A percentile compares a stretch with the other conserved stretches of the same genome.
These are phyloP conservation scores for Apamea epomidion DNA, from an alignment of 2,888 invertebrate species.

Conservation along the genomic window DNA sequence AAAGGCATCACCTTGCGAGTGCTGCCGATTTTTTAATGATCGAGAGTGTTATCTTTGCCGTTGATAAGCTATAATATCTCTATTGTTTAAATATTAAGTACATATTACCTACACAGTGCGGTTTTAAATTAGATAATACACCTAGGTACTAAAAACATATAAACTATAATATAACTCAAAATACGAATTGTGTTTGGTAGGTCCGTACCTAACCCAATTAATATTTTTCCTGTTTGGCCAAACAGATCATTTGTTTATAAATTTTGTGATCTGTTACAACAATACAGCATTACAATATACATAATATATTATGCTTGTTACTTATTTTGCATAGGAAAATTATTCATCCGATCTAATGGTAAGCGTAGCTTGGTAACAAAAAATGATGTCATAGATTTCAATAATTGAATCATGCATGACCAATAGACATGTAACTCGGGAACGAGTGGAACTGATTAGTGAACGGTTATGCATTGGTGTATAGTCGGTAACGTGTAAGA, in stretches of 20 bases:
- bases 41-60: constrained; percentile 73
- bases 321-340: constrained; percentile 40
- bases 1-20: constrained; percentile 64
- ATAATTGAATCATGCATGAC: constrained; percentile 59
- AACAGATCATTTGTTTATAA: constrained; percentile 28
- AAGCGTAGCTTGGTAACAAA: constrained; percentile 40
- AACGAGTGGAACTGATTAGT: constrained; percentile 48
- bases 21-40: constrained; percentile 65
- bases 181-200: neutral
- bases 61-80: constrained; percentile 67
- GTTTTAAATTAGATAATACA: constrained; percentile 20
- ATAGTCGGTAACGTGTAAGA: constrained; percentile 15
- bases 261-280: constrained; percentile 34
- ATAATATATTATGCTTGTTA: constrained; percentile 11
- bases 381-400: constrained; percentile 61
- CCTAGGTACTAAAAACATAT: too few relatives aligned
- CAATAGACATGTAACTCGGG: constrained; percentile 34
- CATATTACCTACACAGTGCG: neutral
- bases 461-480: constrained; percentile 34
- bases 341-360: constrained; percentile 39
- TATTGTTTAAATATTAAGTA: constrained; percentile 49
- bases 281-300: constrained; percentile 14
- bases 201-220: constrained; percentile 18
- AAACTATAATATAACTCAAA: neutral
- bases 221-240: constrained; percentile 49